A percentile compares a stretch with the other conserved stretches of the same genome.
phyloP scores from a whole-genome alignment of 2,888 invertebrate species.

The Craniophora ligustri region DNA sequence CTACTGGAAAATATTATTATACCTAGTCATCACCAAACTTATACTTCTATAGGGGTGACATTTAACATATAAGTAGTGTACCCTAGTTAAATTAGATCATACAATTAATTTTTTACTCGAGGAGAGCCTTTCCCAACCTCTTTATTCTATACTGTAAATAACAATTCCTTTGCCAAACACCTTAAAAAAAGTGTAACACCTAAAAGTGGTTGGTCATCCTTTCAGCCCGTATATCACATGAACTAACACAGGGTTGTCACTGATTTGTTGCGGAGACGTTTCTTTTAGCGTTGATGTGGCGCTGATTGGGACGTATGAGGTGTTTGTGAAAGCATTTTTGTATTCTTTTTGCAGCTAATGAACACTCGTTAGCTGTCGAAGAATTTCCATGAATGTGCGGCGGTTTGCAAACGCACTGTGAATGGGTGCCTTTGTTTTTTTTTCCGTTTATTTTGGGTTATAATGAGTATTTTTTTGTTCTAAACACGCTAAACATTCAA shows the following conservation, averaged over 20 bases:
- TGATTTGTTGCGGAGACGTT: conserved; percentile 83
- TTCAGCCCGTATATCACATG: conserved; percentile 33
- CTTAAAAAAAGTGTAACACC: background rate
- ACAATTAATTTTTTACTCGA: too few relatives aligned
- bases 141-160: background rate
- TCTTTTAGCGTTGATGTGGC: conserved; percentile 82
- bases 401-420: conserved; percentile 7
- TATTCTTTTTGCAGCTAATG: conserved; percentile 78
- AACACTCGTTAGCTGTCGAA: conserved; percentile 72
- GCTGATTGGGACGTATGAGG: conserved; percentile 83
- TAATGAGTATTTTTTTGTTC: conserved; percentile 20
- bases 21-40: too few relatives aligned
- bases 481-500: too few relatives aligned
- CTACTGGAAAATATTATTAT: too few relatives aligned
- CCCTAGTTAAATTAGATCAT: too few relatives aligned
- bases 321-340: conserved; percentile 72
- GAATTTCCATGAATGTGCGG: conserved; percentile 50
- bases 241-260: conserved; percentile 76
- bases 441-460: background rate
- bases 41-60: too few relatives aligned
- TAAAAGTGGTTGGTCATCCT: background rate
- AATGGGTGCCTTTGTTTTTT: conserved; percentile 24
- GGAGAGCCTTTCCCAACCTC: too few relatives aligned
- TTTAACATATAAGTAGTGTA: too few relatives aligned
- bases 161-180: background rate